These are phyloP conservation scores for Dendrolimus kikuchii DNA, from an alignment of 1,140 invertebrate species.

Conservation along the genomic window DNA sequence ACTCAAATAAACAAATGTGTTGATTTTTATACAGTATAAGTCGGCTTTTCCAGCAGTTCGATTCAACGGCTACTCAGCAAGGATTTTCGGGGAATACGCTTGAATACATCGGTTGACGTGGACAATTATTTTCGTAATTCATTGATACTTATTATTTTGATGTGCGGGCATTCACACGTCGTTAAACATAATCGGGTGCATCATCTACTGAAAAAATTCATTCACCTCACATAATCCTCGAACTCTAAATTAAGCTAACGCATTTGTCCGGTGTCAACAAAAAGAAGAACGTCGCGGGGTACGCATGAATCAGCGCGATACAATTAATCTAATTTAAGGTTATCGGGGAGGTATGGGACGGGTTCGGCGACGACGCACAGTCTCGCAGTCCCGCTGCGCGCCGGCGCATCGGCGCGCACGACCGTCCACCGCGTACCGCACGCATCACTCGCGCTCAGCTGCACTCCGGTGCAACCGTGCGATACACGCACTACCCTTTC, in stretches of 20 bases:
- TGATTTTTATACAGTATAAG: conserved; percentile 61
- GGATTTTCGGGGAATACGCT: conserved; percentile 16
- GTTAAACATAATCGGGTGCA: conserved; percentile 3
- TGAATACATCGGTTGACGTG: not conserved
- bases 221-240: conserved; percentile 28
- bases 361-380: conserved; percentile 57
- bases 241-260: conserved; percentile 47
- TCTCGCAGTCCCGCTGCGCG: conserved; percentile 48
- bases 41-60: conserved; percentile 34
- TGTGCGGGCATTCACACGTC: conserved; percentile 8
- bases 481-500: conserved; percentile 13
- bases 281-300: conserved; percentile 42
- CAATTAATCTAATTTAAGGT: conserved; percentile 70
- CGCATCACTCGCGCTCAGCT: conserved; percentile 25
- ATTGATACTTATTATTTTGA: too few species aligned
- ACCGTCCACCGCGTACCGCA: conserved; percentile 13
- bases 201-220: conserved; percentile 15
- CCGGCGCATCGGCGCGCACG: conserved; percentile 40
- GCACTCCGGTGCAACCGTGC: conserved; percentile 32
- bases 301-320: conserved; percentile 65
- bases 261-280: conserved; percentile 60
- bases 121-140: not conserved
- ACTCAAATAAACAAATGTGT: conserved; percentile 51
- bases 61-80: conserved; percentile 15
- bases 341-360: conserved; percentile 57